Evolutionary conservation across 2,113 vertebrate genomes (phyloP).

Genomic region (Litocranius walleri): DNA sequence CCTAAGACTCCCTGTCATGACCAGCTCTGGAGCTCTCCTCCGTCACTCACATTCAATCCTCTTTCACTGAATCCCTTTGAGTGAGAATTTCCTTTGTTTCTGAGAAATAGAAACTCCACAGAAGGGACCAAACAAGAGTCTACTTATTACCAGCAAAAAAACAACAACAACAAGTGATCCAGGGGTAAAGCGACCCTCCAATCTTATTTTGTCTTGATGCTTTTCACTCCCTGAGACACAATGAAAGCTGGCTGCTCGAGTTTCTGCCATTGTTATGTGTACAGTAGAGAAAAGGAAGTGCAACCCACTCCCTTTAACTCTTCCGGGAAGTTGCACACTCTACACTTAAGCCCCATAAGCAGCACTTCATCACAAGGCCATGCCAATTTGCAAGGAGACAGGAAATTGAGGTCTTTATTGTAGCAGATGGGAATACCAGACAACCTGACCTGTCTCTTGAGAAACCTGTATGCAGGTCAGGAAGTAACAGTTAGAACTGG

Average conservation of each 20-base stretch:
- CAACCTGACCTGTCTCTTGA: too few relatives aligned
- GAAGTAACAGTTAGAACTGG: too few relatives aligned
- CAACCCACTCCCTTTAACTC: background rate
- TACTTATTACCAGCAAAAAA: background rate
- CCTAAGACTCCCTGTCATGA: background rate
- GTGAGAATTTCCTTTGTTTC: background rate
- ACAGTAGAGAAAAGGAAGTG: background rate
- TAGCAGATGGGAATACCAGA: background rate
- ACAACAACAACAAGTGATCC: background rate
- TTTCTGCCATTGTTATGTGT: background rate
- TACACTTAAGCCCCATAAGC: background rate
- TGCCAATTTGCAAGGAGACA: background rate
- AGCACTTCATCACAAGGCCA: background rate
- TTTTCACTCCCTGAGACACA: background rate
- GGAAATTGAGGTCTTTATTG: background rate
- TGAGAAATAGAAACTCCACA: background rate
- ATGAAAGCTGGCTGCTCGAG: background rate
- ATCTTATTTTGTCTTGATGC: background rate
- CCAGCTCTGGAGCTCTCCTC: background rate
- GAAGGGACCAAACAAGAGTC: background rate
- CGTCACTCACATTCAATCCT: background rate
- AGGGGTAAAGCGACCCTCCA: background rate
- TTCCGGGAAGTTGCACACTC: background rate
- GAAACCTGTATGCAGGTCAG: too few relatives aligned
- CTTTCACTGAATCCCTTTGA: background rate